phyloP scores from a whole-genome alignment of 2,113 vertebrate genomes.

The Scolopax mira region DNA sequence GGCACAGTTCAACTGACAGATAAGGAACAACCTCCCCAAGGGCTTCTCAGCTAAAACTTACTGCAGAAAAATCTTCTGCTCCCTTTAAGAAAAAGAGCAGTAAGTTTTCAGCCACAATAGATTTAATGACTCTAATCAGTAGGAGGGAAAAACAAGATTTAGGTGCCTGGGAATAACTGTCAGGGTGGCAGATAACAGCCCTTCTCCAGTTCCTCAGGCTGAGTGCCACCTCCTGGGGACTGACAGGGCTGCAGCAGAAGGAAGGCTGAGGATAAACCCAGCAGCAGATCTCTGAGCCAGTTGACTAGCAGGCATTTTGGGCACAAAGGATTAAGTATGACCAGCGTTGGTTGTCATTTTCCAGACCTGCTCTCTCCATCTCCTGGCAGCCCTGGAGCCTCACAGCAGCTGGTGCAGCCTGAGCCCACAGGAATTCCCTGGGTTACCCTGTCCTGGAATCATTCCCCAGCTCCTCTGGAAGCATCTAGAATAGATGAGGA shows the following conservation, averaged over 20 bases:
- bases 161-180: not conserved
- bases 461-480: not conserved
- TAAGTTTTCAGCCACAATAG: not conserved
- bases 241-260: not conserved
- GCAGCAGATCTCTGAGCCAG: not conserved
- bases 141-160: not conserved
- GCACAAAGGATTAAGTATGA: not conserved
- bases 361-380: not conserved
- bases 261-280: not conserved
- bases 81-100: not conserved
- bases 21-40: not conserved
- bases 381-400: not conserved
- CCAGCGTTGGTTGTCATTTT: not conserved
- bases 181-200: not conserved
- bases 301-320: not conserved
- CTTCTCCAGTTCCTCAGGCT: not conserved
- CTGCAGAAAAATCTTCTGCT: not conserved
- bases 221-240: not conserved
- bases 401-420: not conserved
- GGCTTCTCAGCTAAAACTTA: not conserved
- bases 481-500: no score
- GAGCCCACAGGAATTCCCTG: not conserved
- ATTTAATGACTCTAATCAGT: not conserved
- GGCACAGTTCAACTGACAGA: not conserved
- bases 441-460: not conserved